Conservation (phyloP, 2,113 vertebrate genomes). For the Willisornis vidua region DNA sequence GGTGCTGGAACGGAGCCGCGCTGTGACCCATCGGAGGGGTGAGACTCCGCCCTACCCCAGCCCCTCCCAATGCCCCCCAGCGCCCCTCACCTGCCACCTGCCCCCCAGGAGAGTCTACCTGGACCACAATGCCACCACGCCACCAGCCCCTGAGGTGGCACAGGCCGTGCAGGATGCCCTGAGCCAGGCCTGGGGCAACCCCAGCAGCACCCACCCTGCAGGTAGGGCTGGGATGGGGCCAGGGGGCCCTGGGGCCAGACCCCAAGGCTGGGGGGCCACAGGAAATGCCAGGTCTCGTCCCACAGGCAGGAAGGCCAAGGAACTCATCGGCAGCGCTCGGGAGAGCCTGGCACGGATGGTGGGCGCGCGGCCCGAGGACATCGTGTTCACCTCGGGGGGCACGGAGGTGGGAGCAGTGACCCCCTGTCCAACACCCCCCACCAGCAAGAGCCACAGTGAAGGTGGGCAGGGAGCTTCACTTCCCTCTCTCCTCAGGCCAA, state of each 20-base stretch:
- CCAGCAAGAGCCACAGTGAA: fast-evolving
- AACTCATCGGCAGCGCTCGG: constrained; percentile 80
- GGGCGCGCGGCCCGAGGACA: constrained; percentile 80
- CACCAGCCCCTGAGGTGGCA: constrained; percentile 82
- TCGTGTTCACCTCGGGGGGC: constrained; percentile 93
- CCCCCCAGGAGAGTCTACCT: constrained; percentile 82
- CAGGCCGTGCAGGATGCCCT: constrained; percentile 80
- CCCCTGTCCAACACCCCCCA: fast-evolving
- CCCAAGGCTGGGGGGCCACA: fast-evolving
- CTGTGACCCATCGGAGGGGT: background rate
- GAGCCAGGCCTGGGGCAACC: constrained; percentile 92
- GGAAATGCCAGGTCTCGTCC: background rate
- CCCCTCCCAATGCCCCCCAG: fast-evolving
- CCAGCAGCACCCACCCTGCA: constrained; percentile 86
- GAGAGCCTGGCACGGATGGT: constrained; percentile 86
- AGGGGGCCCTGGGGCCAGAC: fast-evolving
- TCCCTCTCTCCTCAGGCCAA: constrained; percentile 80
- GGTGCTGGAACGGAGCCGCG: background rate
- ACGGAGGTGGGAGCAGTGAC: constrained; percentile 82
- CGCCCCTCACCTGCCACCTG: background rate
- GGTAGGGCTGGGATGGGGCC: constrained; percentile 64
- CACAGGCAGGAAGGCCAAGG: constrained; percentile 86
- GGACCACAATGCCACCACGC: constrained; percentile 95
- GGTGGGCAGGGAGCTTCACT: background rate
- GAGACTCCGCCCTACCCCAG: background rate